These are phyloP conservation scores for Neocloeon triangulifer DNA, from an alignment of 1,140 invertebrate genomes.

Conservation along the genomic window DNA sequence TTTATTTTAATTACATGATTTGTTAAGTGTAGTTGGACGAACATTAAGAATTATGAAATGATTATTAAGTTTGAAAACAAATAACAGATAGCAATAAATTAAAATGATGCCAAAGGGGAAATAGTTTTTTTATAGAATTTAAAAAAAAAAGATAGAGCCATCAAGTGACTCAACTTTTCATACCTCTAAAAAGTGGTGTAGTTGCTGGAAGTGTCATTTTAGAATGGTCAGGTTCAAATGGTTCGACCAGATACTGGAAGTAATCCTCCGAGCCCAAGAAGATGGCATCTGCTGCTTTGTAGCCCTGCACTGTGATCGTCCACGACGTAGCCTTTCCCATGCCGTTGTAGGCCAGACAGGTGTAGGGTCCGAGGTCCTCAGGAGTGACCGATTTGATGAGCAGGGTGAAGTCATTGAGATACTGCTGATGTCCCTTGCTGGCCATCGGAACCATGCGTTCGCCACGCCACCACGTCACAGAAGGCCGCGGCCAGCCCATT, in stretches of 20 bases:
- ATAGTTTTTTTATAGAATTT: too few species aligned
- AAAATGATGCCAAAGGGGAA: too few species aligned
- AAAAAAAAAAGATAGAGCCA: too few species aligned
- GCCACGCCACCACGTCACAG: slow-evolving; percentile 72
- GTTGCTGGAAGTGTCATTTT: slow-evolving; percentile 10
- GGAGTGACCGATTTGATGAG: slow-evolving; percentile 43
- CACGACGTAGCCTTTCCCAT: slow-evolving; percentile 49
- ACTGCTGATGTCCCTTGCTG: slow-evolving; percentile 45
- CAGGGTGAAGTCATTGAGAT: slow-evolving; percentile 45
- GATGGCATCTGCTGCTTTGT: slow-evolving; percentile 28
- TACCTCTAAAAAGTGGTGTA: too few species aligned
- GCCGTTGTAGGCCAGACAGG: slow-evolving; percentile 70
- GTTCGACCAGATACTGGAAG: slow-evolving; percentile 9
- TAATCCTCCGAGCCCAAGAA: slow-evolving; percentile 16
- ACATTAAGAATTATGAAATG: too few species aligned
- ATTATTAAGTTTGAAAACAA: too few species aligned
- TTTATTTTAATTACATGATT: too few species aligned
- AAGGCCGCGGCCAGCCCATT: slow-evolving; percentile 54
- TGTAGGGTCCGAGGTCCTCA: slow-evolving; percentile 55
- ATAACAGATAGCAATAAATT: too few species aligned
- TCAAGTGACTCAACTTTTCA: too few species aligned
- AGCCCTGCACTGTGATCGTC: slow-evolving; percentile 41
- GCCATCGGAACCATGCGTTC: slow-evolving; percentile 42
- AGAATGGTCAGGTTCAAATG: slow-evolving; percentile 10
- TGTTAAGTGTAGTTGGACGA: too few species aligned